Conservation (phyloP, 2,888 invertebrate species). For the Chymomyza procnemis region DNA sequence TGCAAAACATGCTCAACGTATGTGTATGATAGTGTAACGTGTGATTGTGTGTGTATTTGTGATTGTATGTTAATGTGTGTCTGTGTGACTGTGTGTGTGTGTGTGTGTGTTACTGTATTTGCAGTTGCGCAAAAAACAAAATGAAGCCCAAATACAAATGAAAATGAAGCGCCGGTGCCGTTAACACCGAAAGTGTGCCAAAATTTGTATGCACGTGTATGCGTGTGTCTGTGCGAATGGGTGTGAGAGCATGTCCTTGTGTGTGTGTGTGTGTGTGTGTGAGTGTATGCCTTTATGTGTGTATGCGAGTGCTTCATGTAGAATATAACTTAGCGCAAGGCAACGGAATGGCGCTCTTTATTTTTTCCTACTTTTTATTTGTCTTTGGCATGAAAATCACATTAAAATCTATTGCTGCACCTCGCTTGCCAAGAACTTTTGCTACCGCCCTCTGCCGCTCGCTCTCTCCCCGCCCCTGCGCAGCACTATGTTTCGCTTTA, state of each 20-base stretch:
- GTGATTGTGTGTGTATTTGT: neutral
- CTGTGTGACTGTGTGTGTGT: neutral
- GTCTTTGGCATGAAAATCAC: constrained; percentile 37
- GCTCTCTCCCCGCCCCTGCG: neutral
- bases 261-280: neutral
- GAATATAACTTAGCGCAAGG: neutral
- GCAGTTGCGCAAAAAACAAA: neutral
- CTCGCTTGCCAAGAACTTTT: neutral
- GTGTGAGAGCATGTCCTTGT: constrained; percentile 8
- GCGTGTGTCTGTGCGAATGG: neutral
- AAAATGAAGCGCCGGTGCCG: neutral
- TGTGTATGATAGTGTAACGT: neutral
- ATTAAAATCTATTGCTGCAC: constrained; percentile 31
- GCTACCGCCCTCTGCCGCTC: neutral
- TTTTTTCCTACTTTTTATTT: constrained; percentile 20
- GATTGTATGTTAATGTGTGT: neutral
- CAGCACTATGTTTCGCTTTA: neutral
- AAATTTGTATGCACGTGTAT: neutral
- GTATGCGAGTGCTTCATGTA: constrained; percentile 5
- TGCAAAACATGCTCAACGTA: neutral
- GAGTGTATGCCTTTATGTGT: constrained; percentile 16
- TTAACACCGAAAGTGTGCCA: neutral
- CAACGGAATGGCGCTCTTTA: neutral
- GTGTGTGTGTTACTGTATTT: neutral
- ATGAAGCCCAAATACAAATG: neutral